phyloP scores from a whole-genome alignment of 2,888 invertebrate genomes.

The Caenorhabditis drosophilae region DNA sequence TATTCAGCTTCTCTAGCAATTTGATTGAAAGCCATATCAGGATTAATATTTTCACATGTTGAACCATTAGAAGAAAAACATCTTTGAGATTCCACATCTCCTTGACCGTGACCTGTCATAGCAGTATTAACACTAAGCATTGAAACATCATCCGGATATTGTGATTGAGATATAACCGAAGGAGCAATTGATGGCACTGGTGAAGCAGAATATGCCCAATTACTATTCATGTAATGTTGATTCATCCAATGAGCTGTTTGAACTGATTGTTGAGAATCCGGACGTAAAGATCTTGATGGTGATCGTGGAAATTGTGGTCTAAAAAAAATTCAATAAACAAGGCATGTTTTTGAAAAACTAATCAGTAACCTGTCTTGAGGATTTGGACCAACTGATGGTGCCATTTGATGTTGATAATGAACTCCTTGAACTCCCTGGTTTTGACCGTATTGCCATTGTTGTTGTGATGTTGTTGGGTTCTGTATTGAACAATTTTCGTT shows the following conservation, averaged over 20 bases:
- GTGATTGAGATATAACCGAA: slow-evolving; percentile 26
- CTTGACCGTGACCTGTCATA: slow-evolving; percentile 13
- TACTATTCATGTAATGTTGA: slow-evolving; percentile 14
- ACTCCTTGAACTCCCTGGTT: slow-evolving; percentile 3
- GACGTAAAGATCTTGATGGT: slow-evolving; percentile 10
- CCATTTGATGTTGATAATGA: background rate
- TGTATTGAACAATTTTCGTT: slow-evolving; percentile 4
- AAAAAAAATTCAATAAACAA: slow-evolving; percentile 4
- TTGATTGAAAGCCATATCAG: slow-evolving; percentile 9
- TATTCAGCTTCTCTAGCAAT: slow-evolving; percentile 6
- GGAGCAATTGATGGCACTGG: slow-evolving; percentile 27
- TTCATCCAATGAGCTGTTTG: slow-evolving; percentile 34
- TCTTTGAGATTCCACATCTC: slow-evolving; percentile 13
- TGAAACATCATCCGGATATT: slow-evolving; percentile 33
- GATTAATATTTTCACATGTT: slow-evolving; percentile 36
- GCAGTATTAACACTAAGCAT: slow-evolving; percentile 34
- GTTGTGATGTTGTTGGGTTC: no score
- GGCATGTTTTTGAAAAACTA: background rate
- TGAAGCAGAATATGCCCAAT: slow-evolving; percentile 26
- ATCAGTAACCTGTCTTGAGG: background rate
- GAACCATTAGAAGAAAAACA: slow-evolving; percentile 40
- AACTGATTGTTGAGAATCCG: no score
- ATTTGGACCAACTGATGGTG: background rate
- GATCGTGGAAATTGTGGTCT: slow-evolving; percentile 13
- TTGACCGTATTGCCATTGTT: slow-evolving; percentile 11